Evolutionary conservation across 1,140 invertebrate species (phyloP).

Genomic region (Ceratoteleas bidentatus): DNA sequence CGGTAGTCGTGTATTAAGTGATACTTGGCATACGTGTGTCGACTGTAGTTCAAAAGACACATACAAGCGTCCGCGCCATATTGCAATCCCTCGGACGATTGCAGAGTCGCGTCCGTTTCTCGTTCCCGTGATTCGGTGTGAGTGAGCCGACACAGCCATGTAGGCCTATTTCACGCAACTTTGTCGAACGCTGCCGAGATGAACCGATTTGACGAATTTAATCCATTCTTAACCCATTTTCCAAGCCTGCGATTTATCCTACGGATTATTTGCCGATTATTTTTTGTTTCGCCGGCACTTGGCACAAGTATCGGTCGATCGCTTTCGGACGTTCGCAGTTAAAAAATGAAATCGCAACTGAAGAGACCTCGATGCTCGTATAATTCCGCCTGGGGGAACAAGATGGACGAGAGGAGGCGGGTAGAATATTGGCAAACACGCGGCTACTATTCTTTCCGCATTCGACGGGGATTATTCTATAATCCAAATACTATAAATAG

Average conservation of each 20-base stretch:
- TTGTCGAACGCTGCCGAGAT: too few species aligned
- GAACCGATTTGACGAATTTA: too few species aligned
- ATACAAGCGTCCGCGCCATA: slow-evolving; percentile 10
- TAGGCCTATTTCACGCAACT: too few species aligned
- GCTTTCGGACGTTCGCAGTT: slow-evolving; percentile 42
- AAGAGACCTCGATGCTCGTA: slow-evolving; percentile 70
- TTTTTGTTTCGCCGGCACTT: slow-evolving; percentile 19
- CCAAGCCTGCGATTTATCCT: too few species aligned
- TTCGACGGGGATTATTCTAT: slow-evolving; percentile 74
- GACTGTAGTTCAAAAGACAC: slow-evolving; percentile 50
- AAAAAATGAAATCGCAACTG: slow-evolving; percentile 72
- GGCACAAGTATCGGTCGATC: not conserved
- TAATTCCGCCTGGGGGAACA: slow-evolving; percentile 65
- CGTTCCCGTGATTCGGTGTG: not conserved
- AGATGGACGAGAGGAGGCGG: slow-evolving; percentile 10
- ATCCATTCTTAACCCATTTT: too few species aligned
- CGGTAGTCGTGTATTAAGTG: slow-evolving; percentile 68
- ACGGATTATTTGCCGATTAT: not conserved
- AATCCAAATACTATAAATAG: slow-evolving; percentile 80
- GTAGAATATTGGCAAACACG: slow-evolving; percentile 77
- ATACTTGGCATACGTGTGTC: slow-evolving; percentile 55
- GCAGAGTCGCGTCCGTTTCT: slow-evolving; percentile 14
- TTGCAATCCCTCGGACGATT: slow-evolving; percentile 21
- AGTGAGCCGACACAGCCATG: too few species aligned
- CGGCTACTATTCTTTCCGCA: slow-evolving; percentile 64